Percentiles rank a stretch among this genome's conserved stretches.
These are phyloP conservation scores for Drosophila bocqueti DNA, from an alignment of 1,140 invertebrate species.

Conservation along the genomic window DNA sequence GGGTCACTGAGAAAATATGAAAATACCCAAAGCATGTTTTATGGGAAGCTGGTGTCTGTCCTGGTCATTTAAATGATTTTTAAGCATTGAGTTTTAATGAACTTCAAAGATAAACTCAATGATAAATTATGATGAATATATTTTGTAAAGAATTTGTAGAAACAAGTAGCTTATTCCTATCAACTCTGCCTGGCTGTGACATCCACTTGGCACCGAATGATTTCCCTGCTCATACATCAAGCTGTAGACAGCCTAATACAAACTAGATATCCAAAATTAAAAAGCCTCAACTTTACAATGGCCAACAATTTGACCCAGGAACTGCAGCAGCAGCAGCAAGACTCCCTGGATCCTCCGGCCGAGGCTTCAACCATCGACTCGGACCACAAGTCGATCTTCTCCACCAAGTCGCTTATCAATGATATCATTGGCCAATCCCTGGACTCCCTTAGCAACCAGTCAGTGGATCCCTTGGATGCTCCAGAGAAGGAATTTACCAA, in stretches of 20 bases:
- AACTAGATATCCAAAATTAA: constrained; percentile 28
- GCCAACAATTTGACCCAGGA: constrained; percentile 13
- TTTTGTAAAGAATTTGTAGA: not conserved
- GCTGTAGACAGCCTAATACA: not conserved
- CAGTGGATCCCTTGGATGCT: not conserved
- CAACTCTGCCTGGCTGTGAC: not conserved
- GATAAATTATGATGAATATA: not conserved
- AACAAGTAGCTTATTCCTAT: not conserved
- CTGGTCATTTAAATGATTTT: constrained; percentile 13
- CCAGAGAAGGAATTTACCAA: not conserved
- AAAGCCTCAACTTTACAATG: constrained; percentile 4
- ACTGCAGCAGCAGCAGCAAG: not conserved
- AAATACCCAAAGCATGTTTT: constrained; percentile 5
- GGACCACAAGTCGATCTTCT: not conserved
- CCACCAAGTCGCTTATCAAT: constrained; percentile 3
- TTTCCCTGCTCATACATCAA: not conserved
- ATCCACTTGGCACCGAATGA: not conserved
- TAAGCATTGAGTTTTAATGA: constrained; percentile 4
- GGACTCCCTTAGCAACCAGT: not conserved
- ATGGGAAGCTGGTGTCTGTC: not conserved
- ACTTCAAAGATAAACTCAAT: not conserved
- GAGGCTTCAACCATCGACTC: not conserved
- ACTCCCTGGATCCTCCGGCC: not conserved
- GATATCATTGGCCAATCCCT: constrained; percentile 15
- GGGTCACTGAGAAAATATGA: constrained; percentile 40